A percentile compares a stretch with the other conserved stretches of the same genome.
These are phyloP conservation scores for Phoenicopterus ruber DNA, from an alignment of 2,113 vertebrate species.

Conservation along the genomic window DNA sequence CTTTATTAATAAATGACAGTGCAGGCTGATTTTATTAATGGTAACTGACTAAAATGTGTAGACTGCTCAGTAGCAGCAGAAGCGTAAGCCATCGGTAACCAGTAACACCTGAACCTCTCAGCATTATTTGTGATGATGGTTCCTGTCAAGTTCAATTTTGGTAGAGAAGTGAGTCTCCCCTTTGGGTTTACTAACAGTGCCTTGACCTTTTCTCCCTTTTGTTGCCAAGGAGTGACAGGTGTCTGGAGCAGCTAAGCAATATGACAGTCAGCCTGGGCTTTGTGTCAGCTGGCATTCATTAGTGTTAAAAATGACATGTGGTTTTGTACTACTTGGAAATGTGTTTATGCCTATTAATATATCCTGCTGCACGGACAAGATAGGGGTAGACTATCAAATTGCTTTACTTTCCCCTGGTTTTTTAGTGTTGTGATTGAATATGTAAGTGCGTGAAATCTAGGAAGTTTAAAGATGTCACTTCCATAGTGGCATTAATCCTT, in stretches of 20 bases:
- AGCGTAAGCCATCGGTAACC: background rate
- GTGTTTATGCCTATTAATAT: background rate
- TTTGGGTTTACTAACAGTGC: background rate
- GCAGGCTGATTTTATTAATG: background rate
- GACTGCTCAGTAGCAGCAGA: background rate
- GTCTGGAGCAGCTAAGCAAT: background rate
- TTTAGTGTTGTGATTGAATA: background rate
- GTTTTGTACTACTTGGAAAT: background rate
- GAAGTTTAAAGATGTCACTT: background rate
- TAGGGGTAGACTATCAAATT: background rate
- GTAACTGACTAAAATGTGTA: background rate
- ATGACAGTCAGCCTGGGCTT: background rate
- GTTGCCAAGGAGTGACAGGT: slow-evolving; percentile 2
- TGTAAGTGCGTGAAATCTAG: background rate
- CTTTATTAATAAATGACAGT: background rate
- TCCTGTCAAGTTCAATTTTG: slow-evolving; percentile 25
- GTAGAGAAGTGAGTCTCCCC: background rate
- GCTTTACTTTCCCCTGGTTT: background rate
- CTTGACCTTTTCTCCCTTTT: slow-evolving; percentile 12
- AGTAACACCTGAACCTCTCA: background rate
- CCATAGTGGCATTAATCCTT: accelerated
- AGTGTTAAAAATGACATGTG: background rate
- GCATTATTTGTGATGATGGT: slow-evolving; percentile 22
- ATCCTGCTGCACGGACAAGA: background rate
- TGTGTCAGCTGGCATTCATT: background rate